These are phyloP conservation scores for Euproctis similis DNA, from an alignment of 2,888 invertebrate genomes.

Conservation along the genomic window DNA sequence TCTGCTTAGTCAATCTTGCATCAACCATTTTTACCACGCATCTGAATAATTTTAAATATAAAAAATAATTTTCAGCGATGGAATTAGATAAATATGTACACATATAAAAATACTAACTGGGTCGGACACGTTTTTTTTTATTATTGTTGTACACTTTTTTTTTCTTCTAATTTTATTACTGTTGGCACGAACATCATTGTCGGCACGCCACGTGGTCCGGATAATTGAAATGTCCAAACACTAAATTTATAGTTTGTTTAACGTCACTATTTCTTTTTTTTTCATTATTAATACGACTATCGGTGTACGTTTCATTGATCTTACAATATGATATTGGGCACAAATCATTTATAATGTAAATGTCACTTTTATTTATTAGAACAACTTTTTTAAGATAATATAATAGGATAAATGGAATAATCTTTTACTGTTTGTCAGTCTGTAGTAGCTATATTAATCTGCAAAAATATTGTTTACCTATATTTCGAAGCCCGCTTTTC, in stretches of 20 bases:
- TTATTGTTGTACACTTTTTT: too few relatives aligned
- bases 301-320: conserved; percentile 31
- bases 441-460: too few relatives aligned
- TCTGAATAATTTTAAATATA: too few relatives aligned
- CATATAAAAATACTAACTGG: conserved; percentile 31
- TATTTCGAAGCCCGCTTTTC: too few relatives aligned
- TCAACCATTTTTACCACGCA: too few relatives aligned
- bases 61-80: conserved; percentile 25
- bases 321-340: conserved; percentile 23
- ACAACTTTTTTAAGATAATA: conserved; percentile 12
- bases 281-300: conserved; percentile 47
- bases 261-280: conserved; percentile 55
- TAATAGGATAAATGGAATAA: too few relatives aligned
- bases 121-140: conserved; percentile 38
- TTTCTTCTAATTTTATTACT: conserved; percentile 59
- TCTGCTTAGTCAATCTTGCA: too few relatives aligned
- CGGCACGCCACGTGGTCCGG: conserved; percentile 67
- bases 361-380: conserved; percentile 15
- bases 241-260: conserved; percentile 63
- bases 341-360: conserved; percentile 17
- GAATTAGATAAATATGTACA: too few relatives aligned
- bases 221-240: conserved; percentile 74
- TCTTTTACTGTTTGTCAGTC: too few relatives aligned
- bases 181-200: conserved; percentile 67
- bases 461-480: too few relatives aligned